Percentiles rank a stretch among this genome's conserved stretches.
These are phyloP conservation scores for Pachydiplax longipennis DNA, from an alignment of 2,888 invertebrate species.

Conservation along the genomic window DNA sequence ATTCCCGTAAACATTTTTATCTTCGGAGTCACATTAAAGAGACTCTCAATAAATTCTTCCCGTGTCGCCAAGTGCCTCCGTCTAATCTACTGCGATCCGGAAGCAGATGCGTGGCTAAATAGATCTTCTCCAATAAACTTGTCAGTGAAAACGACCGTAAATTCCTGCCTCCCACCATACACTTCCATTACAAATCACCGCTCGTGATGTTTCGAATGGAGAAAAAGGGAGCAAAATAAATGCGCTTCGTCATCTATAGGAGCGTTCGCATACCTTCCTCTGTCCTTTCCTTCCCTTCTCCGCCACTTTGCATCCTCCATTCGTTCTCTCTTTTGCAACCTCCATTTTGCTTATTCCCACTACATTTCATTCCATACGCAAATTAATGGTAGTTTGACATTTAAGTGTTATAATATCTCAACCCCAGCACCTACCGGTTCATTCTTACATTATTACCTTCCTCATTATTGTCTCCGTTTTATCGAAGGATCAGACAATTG, in stretches of 20 bases:
- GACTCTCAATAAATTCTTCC: not conserved
- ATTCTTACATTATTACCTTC: too few relatives aligned
- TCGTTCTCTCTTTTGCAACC: too few relatives aligned
- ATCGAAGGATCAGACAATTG: too few relatives aligned
- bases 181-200: conserved; percentile 41
- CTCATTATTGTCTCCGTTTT: too few relatives aligned
- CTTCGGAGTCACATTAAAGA: not conserved
- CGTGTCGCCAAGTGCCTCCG: conserved; percentile 19
- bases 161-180: not conserved
- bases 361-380: too few relatives aligned
- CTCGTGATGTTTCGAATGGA: conserved; percentile 33
- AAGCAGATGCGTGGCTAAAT: conserved; percentile 20
- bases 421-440: too few relatives aligned
- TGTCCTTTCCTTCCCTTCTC: not conserved
- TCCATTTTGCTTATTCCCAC: too few relatives aligned
- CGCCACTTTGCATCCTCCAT: not conserved
- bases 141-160: conserved; percentile 32
- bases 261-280: not conserved
- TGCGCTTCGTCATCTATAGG: not conserved
- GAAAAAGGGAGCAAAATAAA: not conserved
- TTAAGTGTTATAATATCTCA: too few relatives aligned
- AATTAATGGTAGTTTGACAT: too few relatives aligned
- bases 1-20: not conserved
- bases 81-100: conserved; percentile 38
- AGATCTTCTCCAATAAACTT: conserved; percentile 42